Base-by-base conservation (phyloP, 2,888 invertebrate genomes). In the Cheilosia vernalis region DNA sequence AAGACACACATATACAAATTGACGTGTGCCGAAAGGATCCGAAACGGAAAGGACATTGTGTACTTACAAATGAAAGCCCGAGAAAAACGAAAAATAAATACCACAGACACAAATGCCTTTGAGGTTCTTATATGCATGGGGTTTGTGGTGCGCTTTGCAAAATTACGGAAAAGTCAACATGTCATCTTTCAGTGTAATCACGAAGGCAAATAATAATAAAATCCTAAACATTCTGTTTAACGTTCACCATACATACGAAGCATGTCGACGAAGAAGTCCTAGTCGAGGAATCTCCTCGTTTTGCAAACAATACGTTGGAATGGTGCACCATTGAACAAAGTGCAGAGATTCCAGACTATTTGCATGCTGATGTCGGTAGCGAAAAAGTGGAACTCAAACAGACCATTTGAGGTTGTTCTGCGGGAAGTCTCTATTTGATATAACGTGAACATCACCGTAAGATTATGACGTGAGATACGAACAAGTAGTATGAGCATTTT, bases 141-240 rank as follows among this genome's bases (percentile, higher is more conserved):
- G 58, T 53, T 42, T 42, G 47, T 17, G 17, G 47, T 72, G 49
- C 44, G 40, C 63, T 63, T 63, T 42, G 73, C 51, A 61, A 69
- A 73, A 78, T 73, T 78, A 73, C 72, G 73, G 73, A 83, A 78
- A 73, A 78, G 73, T 78, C 83, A 83, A 78, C 83, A 83, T 83
- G 78, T 83, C 83, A 83, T 83, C 78, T 83, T 78, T 83, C 67
- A 73, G 49, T 78, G 79, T 73, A 78, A 83, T 83, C 83, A 83
- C 61, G 78, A 73, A 73, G 63, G 78, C 73, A 83, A 83, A 83
- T 69, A 83, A 83, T 78, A 83, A 78, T 78, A 83, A 83, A 83
- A 83, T 72, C 61, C 82, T 69, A 83, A 83, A 67, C 67, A 83
- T 83, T 78, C 72, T 78, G 78, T 66, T 83, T 78, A 83, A 78